A percentile compares a stretch with the other conserved stretches of the same genome.
Evolutionary conservation across 2,888 invertebrate species (phyloP).

Genomic region (Ophion ventricosus): DNA sequence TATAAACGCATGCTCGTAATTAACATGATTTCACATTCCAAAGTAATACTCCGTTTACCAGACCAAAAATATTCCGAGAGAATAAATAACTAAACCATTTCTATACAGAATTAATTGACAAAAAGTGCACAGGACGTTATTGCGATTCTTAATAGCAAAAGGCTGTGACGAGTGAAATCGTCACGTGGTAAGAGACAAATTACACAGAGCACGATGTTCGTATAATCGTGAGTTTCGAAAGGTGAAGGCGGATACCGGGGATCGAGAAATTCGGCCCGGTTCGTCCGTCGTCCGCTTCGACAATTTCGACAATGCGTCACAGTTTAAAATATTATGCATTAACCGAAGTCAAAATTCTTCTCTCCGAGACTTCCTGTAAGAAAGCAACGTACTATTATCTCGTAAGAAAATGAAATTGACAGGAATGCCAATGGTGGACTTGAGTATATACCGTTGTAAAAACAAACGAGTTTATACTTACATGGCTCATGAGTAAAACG

Average conservation of each 20-base stretch:
- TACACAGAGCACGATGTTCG: constrained; percentile 36
- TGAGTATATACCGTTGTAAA: background rate
- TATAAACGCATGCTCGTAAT: no score
- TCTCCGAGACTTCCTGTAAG: constrained; percentile 37
- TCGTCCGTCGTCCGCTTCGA: constrained; percentile 8
- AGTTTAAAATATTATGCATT: constrained; percentile 1
- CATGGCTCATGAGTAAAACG: constrained; percentile 28
- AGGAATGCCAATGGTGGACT: background rate
- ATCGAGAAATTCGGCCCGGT: constrained; percentile 21
- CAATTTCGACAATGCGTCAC: constrained; percentile 29
- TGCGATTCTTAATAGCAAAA: constrained; percentile 8
- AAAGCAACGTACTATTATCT: constrained; percentile 41
- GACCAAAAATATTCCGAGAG: no score
- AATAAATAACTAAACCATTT: background rate
- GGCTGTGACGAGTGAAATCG: constrained; percentile 43
- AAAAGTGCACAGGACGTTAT: background rate
- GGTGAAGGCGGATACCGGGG: background rate
- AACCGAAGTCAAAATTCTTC: constrained; percentile 5
- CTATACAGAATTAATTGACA: background rate
- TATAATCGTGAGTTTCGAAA: constrained; percentile 52
- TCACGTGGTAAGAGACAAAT: constrained; percentile 38
- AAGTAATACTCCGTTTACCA: background rate
- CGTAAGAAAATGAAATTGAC: constrained; percentile 1
- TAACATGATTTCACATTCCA: no score
- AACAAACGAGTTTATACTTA: constrained; percentile 8